A percentile compares a stretch with the other conserved stretches of the same genome.
Evolutionary conservation across 2,888 invertebrate genomes (phyloP).

Genomic region (Masnerella sp.): DNA sequence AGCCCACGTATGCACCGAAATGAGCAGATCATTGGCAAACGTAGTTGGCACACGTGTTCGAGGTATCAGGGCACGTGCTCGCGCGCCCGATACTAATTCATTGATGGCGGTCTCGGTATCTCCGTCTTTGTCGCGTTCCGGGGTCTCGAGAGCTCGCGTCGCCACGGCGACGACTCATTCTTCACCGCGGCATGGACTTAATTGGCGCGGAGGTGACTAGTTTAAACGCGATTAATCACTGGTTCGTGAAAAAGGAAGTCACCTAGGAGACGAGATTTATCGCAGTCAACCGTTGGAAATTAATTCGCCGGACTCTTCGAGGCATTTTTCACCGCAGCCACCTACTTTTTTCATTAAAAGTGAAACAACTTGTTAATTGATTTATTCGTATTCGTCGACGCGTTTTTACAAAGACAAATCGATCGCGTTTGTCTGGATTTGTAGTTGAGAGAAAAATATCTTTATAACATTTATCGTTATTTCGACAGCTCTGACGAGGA

Average conservation of each 20-base stretch:
- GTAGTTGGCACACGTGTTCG: slow-evolving; percentile 49
- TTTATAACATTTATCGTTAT: too few species aligned
- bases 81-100: slow-evolving; percentile 64
- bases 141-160: slow-evolving; percentile 51
- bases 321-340: slow-evolving; percentile 20
- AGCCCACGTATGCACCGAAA: slow-evolving; percentile 29
- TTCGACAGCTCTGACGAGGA: too few species aligned
- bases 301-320: slow-evolving; percentile 29
- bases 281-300: slow-evolving; percentile 61
- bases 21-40: slow-evolving; percentile 50
- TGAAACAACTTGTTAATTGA: slow-evolving; percentile 49
- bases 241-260: slow-evolving; percentile 64
- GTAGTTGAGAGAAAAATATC: too few species aligned
- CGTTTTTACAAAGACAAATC: slow-evolving; percentile 3
- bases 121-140: slow-evolving; percentile 7
- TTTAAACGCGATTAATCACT: slow-evolving; percentile 76
- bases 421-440: too few species aligned
- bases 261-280: slow-evolving; percentile 68
- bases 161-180: slow-evolving; percentile 60
- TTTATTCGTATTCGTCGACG: slow-evolving; percentile 25
- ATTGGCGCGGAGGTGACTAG: slow-evolving; percentile 74
- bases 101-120: slow-evolving; percentile 54
- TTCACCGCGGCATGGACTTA: slow-evolving; percentile 66
- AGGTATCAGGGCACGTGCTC: slow-evolving; percentile 58
- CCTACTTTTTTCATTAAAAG: slow-evolving; percentile 48